phyloP scores from a whole-genome alignment of 1,140 invertebrate genomes.

The Leptinotarsa undecemlineata region DNA sequence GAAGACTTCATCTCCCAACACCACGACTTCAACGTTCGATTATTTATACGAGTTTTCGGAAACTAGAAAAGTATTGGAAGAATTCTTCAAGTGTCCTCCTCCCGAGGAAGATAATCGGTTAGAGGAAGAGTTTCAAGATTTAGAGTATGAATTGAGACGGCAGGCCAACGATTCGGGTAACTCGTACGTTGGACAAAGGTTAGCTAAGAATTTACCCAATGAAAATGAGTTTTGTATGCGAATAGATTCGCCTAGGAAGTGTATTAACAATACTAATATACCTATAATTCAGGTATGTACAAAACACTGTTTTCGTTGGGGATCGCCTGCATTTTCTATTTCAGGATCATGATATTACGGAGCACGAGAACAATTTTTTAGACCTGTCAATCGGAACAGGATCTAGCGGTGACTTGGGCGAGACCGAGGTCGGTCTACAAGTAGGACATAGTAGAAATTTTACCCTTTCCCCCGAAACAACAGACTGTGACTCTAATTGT shows the following conservation, averaged over 20 bases:
- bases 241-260: slow-evolving; percentile 61
- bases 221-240: slow-evolving; percentile 51
- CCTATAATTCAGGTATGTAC: slow-evolving; percentile 58
- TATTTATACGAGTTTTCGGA: slow-evolving; percentile 90
- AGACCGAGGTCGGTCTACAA: slow-evolving; percentile 68
- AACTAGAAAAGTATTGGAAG: slow-evolving; percentile 86
- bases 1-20: slow-evolving; percentile 37
- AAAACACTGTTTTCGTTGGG: background rate
- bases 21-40: slow-evolving; percentile 68
- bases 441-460: slow-evolving; percentile 76
- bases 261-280: slow-evolving; percentile 61
- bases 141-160: slow-evolving; percentile 82
- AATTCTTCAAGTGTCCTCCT: slow-evolving; percentile 84
- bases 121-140: slow-evolving; percentile 62
- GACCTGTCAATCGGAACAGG: slow-evolving; percentile 68
- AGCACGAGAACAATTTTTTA: slow-evolving; percentile 67
- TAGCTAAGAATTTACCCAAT: slow-evolving; percentile 65
- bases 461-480: slow-evolving; percentile 90
- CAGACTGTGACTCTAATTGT: slow-evolving; percentile 90
- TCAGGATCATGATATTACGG: slow-evolving; percentile 59
- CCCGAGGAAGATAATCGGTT: slow-evolving; percentile 61
- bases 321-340: slow-evolving; percentile 28
- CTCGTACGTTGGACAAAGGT: slow-evolving; percentile 78
- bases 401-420: slow-evolving; percentile 70
- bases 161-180: slow-evolving; percentile 65